Evolutionary conservation across 2,797 vertebrate genomes (phyloP).

Genomic region (Pagetopsis macropterus): DNA sequence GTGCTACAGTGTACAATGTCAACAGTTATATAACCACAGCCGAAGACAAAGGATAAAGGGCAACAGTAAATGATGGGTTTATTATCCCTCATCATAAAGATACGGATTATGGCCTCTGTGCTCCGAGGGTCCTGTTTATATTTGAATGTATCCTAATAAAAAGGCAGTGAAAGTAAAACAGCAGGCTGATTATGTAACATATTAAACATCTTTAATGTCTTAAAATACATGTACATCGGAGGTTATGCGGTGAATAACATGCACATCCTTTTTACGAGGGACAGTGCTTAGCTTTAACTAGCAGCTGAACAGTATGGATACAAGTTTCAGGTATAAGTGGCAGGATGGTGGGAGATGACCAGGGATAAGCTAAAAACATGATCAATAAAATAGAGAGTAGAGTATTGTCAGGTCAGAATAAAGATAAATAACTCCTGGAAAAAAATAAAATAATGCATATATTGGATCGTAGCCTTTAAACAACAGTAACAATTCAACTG

Average conservation of each 20-base stretch:
- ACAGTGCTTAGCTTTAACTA: not conserved
- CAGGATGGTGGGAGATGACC: not conserved
- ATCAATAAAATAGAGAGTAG: conserved; percentile 28
- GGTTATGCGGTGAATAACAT: not conserved
- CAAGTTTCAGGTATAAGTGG: not conserved
- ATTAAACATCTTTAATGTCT: too few relatives aligned
- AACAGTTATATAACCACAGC: not conserved
- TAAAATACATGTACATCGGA: not conserved
- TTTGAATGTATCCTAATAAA: not conserved
- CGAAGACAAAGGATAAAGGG: not conserved
- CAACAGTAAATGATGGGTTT: not conserved
- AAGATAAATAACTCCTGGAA: not conserved
- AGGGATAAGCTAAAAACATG: not conserved
- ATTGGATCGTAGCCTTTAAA: not conserved
- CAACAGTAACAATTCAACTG: not conserved
- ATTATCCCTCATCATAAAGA: conserved; percentile 1
- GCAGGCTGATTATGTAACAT: not conserved
- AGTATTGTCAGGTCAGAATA: conserved; percentile 36
- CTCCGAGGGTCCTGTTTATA: not conserved
- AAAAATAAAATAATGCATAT: too few relatives aligned
- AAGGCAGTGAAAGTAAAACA: not conserved
- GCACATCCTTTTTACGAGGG: not conserved
- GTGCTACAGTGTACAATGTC: not conserved
- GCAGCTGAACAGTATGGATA: not conserved
- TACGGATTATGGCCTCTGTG: not conserved